These are phyloP conservation scores for Torymus tubicola DNA, from an alignment of 2,888 invertebrate species.

Conservation along the genomic window DNA sequence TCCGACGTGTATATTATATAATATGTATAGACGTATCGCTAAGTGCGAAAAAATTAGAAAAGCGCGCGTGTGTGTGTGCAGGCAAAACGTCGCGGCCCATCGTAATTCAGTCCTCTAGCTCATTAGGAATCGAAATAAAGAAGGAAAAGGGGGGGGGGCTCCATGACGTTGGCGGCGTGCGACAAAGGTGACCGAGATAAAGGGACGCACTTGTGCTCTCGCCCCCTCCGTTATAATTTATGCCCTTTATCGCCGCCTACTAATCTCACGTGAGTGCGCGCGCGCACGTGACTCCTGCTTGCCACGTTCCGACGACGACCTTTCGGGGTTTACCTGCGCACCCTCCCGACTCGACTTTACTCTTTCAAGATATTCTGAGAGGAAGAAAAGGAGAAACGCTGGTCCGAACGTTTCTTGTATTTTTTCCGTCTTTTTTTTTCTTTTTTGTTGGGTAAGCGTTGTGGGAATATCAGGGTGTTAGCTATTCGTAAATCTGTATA, in stretches of 20 bases:
- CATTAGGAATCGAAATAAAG: conserved; percentile 54
- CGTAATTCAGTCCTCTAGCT: conserved; percentile 47
- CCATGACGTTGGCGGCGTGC: background rate
- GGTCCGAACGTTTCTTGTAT: no score
- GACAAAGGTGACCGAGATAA: conserved; percentile 40
- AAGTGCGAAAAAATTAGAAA: background rate
- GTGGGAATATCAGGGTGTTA: no score
- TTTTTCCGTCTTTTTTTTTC: no score
- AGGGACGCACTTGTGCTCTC: conserved; percentile 39
- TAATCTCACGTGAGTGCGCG: conserved; percentile 43
- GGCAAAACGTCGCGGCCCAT: background rate
- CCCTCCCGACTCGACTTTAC: conserved; percentile 13
- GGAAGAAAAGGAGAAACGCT: background rate
- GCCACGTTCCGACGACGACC: background rate
- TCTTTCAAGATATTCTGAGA: background rate
- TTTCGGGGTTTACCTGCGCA: background rate
- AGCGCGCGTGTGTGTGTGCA: conserved; percentile 1
- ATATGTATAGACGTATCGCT: background rate
- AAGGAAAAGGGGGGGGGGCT: no score
- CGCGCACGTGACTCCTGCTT: background rate
- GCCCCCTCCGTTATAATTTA: conserved; percentile 57
- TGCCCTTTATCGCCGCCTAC: conserved; percentile 52
- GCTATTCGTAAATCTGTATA: no score
- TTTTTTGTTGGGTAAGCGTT: no score
- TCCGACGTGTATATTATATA: background rate